Conservation (phyloP, 2,888 invertebrate genomes). For the Stenichneumon culpator region DNA sequence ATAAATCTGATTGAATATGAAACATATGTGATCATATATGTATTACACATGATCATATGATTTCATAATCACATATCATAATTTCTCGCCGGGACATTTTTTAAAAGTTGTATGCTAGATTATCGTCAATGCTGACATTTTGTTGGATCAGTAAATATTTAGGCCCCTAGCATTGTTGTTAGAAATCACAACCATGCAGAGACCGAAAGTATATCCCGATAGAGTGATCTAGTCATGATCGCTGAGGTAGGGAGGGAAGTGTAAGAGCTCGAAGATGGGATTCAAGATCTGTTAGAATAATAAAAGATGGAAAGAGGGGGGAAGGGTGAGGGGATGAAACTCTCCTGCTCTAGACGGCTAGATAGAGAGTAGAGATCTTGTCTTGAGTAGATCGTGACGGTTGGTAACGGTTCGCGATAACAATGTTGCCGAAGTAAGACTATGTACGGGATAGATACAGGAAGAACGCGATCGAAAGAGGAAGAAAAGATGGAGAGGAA, state of each 20-base stretch:
- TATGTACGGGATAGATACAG: constrained; percentile 34
- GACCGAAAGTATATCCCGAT: not conserved
- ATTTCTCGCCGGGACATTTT: not conserved
- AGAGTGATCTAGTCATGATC: constrained; percentile 5
- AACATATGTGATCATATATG: too few relatives aligned
- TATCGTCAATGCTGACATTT: not conserved
- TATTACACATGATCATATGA: too few relatives aligned
- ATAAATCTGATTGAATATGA: too few relatives aligned
- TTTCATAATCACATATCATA: not conserved
- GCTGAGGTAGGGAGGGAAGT: not conserved
- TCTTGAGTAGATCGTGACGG: constrained; percentile 53
- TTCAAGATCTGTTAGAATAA: constrained; percentile 23
- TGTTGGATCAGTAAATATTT: not conserved
- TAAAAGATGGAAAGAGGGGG: constrained; percentile 20
- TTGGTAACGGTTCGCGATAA: constrained; percentile 59
- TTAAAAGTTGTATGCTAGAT: not conserved
- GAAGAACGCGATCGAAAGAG: constrained; percentile 29
- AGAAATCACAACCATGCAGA: not conserved
- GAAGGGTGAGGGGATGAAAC: constrained; percentile 10
- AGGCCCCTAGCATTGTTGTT: not conserved
- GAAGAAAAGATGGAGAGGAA: constrained; percentile 20
- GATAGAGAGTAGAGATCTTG: constrained; percentile 60
- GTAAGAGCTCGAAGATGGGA: not conserved
- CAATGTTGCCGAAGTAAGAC: constrained; percentile 54
- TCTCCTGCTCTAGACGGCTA: constrained; percentile 31